Evolutionary conservation across 2,888 invertebrate genomes (phyloP), one percentile per base, ranked within the genome.

Genomic region (Polymixis lichenea): DNA sequence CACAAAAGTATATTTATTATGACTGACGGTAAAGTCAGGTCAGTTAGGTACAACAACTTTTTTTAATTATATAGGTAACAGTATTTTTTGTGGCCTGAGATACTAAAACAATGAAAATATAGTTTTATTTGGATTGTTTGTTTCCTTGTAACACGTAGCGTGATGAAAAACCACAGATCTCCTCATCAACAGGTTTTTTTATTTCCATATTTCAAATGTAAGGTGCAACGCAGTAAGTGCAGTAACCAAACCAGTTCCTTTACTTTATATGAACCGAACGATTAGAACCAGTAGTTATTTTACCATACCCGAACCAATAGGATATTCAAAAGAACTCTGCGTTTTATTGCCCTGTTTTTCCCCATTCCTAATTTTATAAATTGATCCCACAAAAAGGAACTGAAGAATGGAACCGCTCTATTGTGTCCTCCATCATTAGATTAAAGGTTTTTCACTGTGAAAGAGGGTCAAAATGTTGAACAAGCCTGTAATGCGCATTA

Each of bases 401-500:
- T 53, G 73, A 77, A 73, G 80, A 88, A 80, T 83, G 76, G 62
- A 77, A 83, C 81, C 76, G 58, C 72, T 78, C 83, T 76, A 87
- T 88, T 88, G 87, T 89, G 66, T 77, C 78, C 75, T 79, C 79
- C 72, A 82, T 88, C 88, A 88, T 89, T 87, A 89, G 85, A 87
- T 88, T 87, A 86, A 80, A 85, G 76, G 74, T 78, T 72, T 84
- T 80, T 80, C 80, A 70, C 74, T 71, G 78, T 80, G 72, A 76
- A 86, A 86, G 83, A 87, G 84, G 77, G 76, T 82, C 68, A 80
- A 86, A 87, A 86, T 82, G 88, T 86, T 89, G 86, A 83, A 86
- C 86, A 86, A 86, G 87, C 86, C 85, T 89, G 72, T 88, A 89
- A 86, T 86, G 82, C 79, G 80, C 77, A 78, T 88, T 86, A 88